These are phyloP conservation scores for Trigoniulus corallinus DNA, from an alignment of 1,140 invertebrate genomes.

Conservation along the genomic window DNA sequence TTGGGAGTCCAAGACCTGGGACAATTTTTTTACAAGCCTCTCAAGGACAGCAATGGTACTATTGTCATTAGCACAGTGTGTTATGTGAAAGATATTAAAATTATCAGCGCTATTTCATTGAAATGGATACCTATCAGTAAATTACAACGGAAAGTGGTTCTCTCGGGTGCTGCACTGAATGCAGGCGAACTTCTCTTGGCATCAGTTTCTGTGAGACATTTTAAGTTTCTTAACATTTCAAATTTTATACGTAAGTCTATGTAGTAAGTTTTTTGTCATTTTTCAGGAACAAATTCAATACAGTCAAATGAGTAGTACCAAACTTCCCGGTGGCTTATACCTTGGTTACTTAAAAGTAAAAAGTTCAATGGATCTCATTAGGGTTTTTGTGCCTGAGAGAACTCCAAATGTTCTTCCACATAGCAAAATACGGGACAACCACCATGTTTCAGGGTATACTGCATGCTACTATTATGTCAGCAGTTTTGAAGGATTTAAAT, in stretches of 20 bases:
- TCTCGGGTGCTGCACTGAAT: conserved; percentile 44
- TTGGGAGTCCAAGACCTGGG: conserved; percentile 80
- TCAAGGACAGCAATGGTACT: conserved; percentile 71
- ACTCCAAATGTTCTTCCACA: conserved; percentile 85
- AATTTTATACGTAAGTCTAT: conserved; percentile 16
- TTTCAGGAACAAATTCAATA: conserved; percentile 72
- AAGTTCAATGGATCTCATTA: conserved; percentile 81
- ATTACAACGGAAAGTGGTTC: conserved; percentile 29
- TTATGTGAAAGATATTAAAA: conserved; percentile 62
- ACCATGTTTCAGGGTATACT: conserved; percentile 87
- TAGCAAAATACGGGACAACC: conserved; percentile 79
- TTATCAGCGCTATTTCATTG: conserved; percentile 44
- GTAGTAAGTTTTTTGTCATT: conserved; percentile 9
- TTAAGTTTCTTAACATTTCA: neutral
- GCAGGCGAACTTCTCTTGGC: conserved; percentile 62
- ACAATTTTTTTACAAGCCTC: conserved; percentile 75
- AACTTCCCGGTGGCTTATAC: conserved; percentile 70
- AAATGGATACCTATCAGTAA: conserved; percentile 75
- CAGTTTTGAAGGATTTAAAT: too few relatives aligned
- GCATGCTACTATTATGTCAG: too few relatives aligned
- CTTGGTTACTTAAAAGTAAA: conserved; percentile 89
- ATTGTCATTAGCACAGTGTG: conserved; percentile 77
- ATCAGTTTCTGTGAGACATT: conserved; percentile 43
- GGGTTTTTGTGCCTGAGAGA: conserved; percentile 77
- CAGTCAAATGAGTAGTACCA: conserved; percentile 67